Evolutionary conservation across 2,888 invertebrate species (phyloP).

Genomic region (Belgica antarctica): DNA sequence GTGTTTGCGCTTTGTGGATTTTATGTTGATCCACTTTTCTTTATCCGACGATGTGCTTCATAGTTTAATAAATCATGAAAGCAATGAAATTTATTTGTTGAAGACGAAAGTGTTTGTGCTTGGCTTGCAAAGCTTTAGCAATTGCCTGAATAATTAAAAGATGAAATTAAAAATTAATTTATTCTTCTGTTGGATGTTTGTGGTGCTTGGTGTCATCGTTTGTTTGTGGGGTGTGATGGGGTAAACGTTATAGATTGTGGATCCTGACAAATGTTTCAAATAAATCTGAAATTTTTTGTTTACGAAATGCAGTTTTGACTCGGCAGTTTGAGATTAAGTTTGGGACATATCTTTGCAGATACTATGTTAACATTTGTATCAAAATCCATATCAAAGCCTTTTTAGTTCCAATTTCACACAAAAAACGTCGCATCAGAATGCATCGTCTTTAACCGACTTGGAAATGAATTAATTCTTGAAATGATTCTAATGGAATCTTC

Average conservation of each 20-base stretch:
- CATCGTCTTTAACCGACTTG: background rate
- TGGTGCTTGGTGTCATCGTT: no score
- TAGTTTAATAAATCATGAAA: constrained; percentile 42
- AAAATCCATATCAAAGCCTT: no score
- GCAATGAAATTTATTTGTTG: constrained; percentile 41
- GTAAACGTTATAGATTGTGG: no score
- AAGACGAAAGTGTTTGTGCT: constrained; percentile 43
- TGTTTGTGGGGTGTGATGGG: no score
- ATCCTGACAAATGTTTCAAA: no score
- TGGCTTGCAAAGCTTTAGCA: constrained; percentile 17
- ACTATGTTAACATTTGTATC: no score
- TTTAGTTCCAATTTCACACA: no score
- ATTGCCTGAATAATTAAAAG: constrained; percentile 43
- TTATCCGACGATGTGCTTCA: background rate
- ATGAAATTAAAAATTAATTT: constrained; percentile 39
- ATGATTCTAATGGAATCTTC: constrained; percentile 44
- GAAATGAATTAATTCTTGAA: constrained; percentile 34
- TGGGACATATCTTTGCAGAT: no score
- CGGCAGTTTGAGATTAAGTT: no score
- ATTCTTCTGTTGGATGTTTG: constrained; percentile 9
- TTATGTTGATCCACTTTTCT: constrained; percentile 13
- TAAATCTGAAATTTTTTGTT: no score
- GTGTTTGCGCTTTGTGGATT: constrained; percentile 39
- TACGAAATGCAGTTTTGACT: no score
- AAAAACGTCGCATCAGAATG: no score